A percentile compares a stretch with the other conserved stretches of the same genome.
phyloP scores from a whole-genome alignment of 2,888 invertebrate genomes.

The Dynastes tityus region DNA sequence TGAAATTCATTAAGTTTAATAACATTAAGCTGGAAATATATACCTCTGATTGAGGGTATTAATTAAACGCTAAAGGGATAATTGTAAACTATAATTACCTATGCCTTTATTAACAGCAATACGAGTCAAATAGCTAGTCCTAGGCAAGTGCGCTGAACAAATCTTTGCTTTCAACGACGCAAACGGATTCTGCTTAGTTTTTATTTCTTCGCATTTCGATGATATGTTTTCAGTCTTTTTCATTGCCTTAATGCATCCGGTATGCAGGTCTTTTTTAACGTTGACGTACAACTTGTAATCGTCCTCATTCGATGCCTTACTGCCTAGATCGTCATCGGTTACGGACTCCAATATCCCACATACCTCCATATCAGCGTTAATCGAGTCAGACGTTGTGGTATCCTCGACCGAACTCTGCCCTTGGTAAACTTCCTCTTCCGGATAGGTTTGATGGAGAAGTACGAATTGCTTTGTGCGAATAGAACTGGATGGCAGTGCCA shows the following conservation, averaged over 20 bases:
- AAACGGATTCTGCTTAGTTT: conserved; percentile 66
- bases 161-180: conserved; percentile 69
- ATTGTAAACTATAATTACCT: conserved; percentile 59
- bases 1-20: too few relatives aligned
- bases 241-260: conserved; percentile 52
- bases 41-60: too few relatives aligned
- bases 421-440: conserved; percentile 68
- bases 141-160: conserved; percentile 70
- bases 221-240: conserved; percentile 68
- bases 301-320: conserved; percentile 61
- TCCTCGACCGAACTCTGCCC: conserved; percentile 71
- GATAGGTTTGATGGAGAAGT: conserved; percentile 65
- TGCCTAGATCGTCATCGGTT: conserved; percentile 63
- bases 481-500: conserved; percentile 68
- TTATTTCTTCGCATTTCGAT: conserved; percentile 65
- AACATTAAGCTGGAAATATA: too few relatives aligned
- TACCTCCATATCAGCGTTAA: conserved; percentile 72
- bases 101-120: conserved; percentile 70
- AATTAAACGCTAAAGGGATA: too few relatives aligned
- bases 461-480: conserved; percentile 66
- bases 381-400: conserved; percentile 71
- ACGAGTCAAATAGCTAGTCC: conserved; percentile 68
- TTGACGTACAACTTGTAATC: conserved; percentile 56
- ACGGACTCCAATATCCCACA: conserved; percentile 70
- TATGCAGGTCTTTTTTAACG: conserved; percentile 52